Evolutionary conservation across 2,797 vertebrate genomes (phyloP).

Genomic region (Sebastolobus altivelis): DNA sequence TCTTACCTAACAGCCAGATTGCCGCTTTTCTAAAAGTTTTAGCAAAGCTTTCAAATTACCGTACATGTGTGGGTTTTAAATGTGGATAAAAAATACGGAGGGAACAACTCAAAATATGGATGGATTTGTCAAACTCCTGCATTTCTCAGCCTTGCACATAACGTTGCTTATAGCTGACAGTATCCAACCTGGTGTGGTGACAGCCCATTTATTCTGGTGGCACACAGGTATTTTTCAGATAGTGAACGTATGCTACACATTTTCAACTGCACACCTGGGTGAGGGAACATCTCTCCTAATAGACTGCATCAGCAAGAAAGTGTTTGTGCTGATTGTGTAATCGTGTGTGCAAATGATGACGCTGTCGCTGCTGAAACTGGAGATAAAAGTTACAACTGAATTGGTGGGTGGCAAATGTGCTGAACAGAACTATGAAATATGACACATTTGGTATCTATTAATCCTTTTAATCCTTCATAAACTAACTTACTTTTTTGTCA

Average conservation of each 20-base stretch:
- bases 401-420: neutral
- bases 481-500: neutral
- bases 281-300: constrained; percentile 17
- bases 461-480: neutral
- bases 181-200: constrained; percentile 36
- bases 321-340: constrained; percentile 48
- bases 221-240: constrained; percentile 43
- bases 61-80: constrained; percentile 5
- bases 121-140: constrained; percentile 31
- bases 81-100: neutral
- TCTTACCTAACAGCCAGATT: neutral
- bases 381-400: neutral
- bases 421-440: neutral
- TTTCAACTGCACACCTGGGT: constrained; percentile 41
- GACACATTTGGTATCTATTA: neutral
- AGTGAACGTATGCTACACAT: constrained; percentile 12
- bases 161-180: constrained; percentile 39
- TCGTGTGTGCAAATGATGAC: constrained; percentile 9
- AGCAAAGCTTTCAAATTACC: constrained; percentile 6
- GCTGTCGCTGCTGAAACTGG: constrained; percentile 2
- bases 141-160: constrained; percentile 26
- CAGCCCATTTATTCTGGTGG: constrained; percentile 58
- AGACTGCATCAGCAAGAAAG: constrained; percentile 53
- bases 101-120: constrained; percentile 30
- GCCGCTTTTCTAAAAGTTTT: constrained; percentile 23